Evolutionary conservation across 2,888 invertebrate genomes (phyloP).

Genomic region (Sarcophaga caerulescens): DNA sequence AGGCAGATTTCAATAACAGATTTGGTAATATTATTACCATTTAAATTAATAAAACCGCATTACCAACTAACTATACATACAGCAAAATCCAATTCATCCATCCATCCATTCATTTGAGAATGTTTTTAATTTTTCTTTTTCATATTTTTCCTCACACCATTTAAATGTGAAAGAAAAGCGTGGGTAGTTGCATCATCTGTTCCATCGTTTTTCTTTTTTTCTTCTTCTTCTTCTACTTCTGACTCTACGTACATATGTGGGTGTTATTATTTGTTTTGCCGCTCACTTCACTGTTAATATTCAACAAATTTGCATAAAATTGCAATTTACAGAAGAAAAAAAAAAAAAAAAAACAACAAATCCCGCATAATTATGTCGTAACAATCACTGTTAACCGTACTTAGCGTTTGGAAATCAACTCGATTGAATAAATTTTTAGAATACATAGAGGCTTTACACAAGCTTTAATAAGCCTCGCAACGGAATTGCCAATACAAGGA

Average conservation of each 20-base stretch:
- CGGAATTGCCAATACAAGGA: too few relatives aligned
- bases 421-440: too few relatives aligned
- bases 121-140: not conserved
- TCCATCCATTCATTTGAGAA: too few relatives aligned
- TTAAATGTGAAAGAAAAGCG: not conserved
- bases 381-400: constrained; percentile 37
- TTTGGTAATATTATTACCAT: not conserved
- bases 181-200: constrained; percentile 10
- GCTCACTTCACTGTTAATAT: constrained; percentile 36
- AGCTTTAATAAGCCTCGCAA: too few relatives aligned
- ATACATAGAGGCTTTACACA: too few relatives aligned
- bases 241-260: constrained; percentile 5
- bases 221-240: not conserved
- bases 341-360: constrained; percentile 14
- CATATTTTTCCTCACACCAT: not conserved
- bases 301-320: constrained; percentile 66
- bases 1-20: not conserved
- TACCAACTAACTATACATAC: too few relatives aligned
- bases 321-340: constrained; percentile 51
- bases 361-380: constrained; percentile 51
- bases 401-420: not conserved
- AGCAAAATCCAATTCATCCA: too few relatives aligned
- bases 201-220: not conserved
- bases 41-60: not conserved
- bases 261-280: constrained; percentile 50